Base-by-base conservation (phyloP, 2,888 invertebrate genomes). In the Ennomos quercinarius region DNA sequence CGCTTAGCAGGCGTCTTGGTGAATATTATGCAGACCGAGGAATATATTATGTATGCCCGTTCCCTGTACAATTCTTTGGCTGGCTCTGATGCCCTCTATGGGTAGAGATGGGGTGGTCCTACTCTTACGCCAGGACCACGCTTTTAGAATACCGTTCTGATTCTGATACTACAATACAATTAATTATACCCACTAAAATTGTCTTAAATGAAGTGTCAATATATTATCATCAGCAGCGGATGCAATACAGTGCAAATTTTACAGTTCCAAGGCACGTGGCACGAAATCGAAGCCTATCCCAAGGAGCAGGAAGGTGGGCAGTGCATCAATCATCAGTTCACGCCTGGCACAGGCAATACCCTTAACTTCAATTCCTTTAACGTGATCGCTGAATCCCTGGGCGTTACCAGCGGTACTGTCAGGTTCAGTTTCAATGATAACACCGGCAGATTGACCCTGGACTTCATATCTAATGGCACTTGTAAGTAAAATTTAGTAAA, bases 261-360 rank as follows among this genome's bases (percentile, higher is more conserved):
- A 0, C 58, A 86, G 86, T 86, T 85, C 64, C 47, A 64, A 66
- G 86, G 84, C 1, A 42, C 57, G 0, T 86, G 86, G 86, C 62
- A 81, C 36, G 85, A 86, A 69, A 77, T 80, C n/a, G 66, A 78
- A 62, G 72, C 83, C 0, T 86, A 86, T 49, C 83, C 86, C 0
- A 83, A 83, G 54, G 77, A 68, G 0, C 68, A 79, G 36, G 76
- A 80, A 57, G 58, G 68, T 0, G 87, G 88, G 0, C 76, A 86
- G 44, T 89, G 90, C 53, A 67, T 86, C 46, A 81, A 67, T 48
- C 85, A 86, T 50, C 53, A 73, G 12, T 88, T 79, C 66, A 61
- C 72, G 0, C 8, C 47, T 5, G 64, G 57, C 9, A 42, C 66
- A 1, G 61, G 57, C 1, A 76, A 70, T 38, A 68, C 68, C 0